phyloP scores from a whole-genome alignment of 2,113 vertebrate genomes.

The Orcinus orca region DNA sequence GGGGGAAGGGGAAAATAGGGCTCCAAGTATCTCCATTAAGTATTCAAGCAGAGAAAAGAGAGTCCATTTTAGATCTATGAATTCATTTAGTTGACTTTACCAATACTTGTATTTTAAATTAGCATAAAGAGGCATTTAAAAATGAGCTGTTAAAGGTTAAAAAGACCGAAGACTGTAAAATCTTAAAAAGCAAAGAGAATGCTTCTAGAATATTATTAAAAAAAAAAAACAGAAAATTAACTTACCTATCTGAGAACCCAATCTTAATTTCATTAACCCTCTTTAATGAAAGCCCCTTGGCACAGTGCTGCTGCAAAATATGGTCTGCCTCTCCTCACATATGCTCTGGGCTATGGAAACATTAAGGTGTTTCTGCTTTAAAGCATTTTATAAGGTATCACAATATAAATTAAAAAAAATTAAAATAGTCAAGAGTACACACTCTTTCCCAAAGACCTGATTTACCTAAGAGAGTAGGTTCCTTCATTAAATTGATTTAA shows the following conservation, averaged over 20 bases:
- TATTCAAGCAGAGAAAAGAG: not conserved
- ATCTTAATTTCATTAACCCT: constrained; percentile 48
- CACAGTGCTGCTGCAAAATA: constrained; percentile 31
- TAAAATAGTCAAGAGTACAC: not conserved
- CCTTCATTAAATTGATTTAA: not conserved
- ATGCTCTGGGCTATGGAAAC: constrained; percentile 47
- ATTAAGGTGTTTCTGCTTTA: constrained; percentile 55
- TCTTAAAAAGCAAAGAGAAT: not conserved
- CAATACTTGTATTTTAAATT: not conserved
- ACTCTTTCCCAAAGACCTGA: not conserved
- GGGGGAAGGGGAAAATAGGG: not conserved
- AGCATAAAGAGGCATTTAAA: not conserved
- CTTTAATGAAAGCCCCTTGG: constrained; percentile 56
- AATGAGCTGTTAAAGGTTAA: not conserved
- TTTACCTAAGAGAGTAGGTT: not conserved
- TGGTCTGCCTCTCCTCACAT: constrained; percentile 18
- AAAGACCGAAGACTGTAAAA: not conserved
- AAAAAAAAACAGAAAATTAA: constrained; percentile 9
- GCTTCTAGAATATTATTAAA: not conserved
- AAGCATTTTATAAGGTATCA: constrained; percentile 41
- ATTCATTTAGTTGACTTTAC: not conserved
- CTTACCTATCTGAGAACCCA: constrained; percentile 48
- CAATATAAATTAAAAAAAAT: constrained; percentile 6
- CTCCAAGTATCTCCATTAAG: not conserved
- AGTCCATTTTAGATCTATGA: constrained; percentile 28